Evolutionary conservation across 2,113 vertebrate genomes (phyloP).

Genomic region (Buteo buteo): DNA sequence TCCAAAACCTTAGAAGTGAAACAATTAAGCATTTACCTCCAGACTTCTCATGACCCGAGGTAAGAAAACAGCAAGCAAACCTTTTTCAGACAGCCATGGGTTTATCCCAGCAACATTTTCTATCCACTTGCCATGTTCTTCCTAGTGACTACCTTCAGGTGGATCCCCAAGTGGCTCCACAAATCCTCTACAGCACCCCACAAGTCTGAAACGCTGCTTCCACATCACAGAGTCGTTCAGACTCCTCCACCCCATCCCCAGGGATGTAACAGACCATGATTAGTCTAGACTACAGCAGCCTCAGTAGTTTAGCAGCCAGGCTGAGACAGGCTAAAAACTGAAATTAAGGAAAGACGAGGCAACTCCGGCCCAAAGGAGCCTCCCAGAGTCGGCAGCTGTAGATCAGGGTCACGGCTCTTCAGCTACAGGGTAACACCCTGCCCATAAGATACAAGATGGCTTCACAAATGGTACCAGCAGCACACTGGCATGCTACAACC

Average conservation of each 20-base stretch:
- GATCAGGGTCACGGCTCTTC: background rate
- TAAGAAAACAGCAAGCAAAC: background rate
- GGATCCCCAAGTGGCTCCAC: background rate
- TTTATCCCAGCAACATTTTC: background rate
- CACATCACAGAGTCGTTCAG: background rate
- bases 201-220: rapidly evolving
- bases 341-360: background rate
- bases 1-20: background rate
- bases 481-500: background rate
- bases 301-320: background rate
- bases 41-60: background rate
- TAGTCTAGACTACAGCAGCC: background rate
- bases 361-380: background rate
- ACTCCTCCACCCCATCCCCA: background rate
- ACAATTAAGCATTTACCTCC: background rate
- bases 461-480: background rate
- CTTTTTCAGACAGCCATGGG: background rate
- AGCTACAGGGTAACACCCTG: background rate
- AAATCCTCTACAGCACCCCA: background rate
- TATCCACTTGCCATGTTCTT: background rate
- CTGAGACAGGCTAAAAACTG: background rate
- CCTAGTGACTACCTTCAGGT: background rate
- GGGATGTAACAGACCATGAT: background rate
- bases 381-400: rapidly evolving
- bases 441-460: rapidly evolving